A percentile compares a stretch with the other conserved stretches of the same genome.
Conservation (phyloP, 2,888 invertebrate species). For the Celastrina argiolus region DNA sequence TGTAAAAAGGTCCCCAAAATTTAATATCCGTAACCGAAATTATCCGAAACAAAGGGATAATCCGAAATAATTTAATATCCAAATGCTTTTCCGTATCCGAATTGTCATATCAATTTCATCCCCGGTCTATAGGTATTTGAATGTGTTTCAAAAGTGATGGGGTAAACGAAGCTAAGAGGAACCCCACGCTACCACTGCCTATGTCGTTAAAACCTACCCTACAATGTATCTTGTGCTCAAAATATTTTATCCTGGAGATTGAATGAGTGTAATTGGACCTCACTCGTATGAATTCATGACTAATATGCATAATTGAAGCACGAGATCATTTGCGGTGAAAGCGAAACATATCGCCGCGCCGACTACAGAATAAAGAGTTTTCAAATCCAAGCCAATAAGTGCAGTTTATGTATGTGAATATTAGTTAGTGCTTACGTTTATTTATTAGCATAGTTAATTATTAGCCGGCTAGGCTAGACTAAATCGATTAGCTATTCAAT, state of each 20-base stretch:
- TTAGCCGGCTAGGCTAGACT: background rate
- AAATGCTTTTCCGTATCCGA: no score
- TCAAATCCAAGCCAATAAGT: background rate
- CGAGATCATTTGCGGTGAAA: constrained; percentile 6
- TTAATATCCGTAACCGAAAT: no score
- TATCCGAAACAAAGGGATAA: no score
- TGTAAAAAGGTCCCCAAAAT: no score
- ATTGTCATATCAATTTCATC: no score
- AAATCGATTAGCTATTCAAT: background rate
- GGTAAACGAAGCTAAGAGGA: no score
- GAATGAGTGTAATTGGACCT: background rate
- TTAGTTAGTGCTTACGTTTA: background rate
- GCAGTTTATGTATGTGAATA: background rate
- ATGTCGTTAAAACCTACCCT: no score
- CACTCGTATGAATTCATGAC: background rate
- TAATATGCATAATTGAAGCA: constrained; percentile 4
- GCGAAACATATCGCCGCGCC: background rate
- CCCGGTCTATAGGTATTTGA: no score
- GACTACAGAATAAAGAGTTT: background rate
- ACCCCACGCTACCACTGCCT: no score
- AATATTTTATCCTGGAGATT: background rate
- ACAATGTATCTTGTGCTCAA: no score
- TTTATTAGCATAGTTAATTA: background rate
- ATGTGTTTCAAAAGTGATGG: no score
- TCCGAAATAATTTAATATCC: no score